Evolutionary conservation across 2,888 invertebrate genomes (phyloP), one percentile per base, ranked within the genome.

Genomic region (Dichetophora obliterata): DNA sequence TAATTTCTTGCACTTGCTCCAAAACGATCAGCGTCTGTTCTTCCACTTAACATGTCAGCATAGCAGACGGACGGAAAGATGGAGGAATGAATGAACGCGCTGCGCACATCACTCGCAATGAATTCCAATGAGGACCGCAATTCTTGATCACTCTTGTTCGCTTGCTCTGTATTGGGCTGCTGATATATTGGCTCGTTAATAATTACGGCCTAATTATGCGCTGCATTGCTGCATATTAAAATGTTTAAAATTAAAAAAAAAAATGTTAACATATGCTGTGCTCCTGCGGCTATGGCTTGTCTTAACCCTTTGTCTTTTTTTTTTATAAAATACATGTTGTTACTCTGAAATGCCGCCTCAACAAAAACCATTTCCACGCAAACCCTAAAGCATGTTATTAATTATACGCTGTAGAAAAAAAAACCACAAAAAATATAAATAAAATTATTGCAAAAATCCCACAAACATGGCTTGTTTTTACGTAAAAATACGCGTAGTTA

Each of bases 151-250:
- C 34, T n/a, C 34, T n/a, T n/a, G n/a, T n/a, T 34, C 27, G n/a
- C n/a, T n/a, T 63, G 27, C 27, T 43, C 11, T 43, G 43, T 43
- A 43, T 14, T 34, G 63, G 14, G 43, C 14, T 59, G 59, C 43
- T 72, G 72, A 72, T 72, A 61, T 72, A 72, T 72, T 57, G 72
- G 61, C 61, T 72, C 72, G 72, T 72, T 72, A 72, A 72, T 72
- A 72, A 72, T 72, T 72, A 72, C 61, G 22, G 27, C 16, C 43
- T 43, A 61, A 72, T 72, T 72, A 72, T 61, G 61, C 71, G 71
- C 71, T 57, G 57, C 71, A 71, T 57, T 71, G 72, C 61, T 61
- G 72, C 59, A 61, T 61, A 61, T 72, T 72, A 61, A 61, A 72
- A 72, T 72, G 61, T 61, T 71, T 59, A 57, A 71, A 71, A 34